These are phyloP conservation scores for Ips typographus DNA, from an alignment of 1,140 invertebrate genomes.

Conservation along the genomic window DNA sequence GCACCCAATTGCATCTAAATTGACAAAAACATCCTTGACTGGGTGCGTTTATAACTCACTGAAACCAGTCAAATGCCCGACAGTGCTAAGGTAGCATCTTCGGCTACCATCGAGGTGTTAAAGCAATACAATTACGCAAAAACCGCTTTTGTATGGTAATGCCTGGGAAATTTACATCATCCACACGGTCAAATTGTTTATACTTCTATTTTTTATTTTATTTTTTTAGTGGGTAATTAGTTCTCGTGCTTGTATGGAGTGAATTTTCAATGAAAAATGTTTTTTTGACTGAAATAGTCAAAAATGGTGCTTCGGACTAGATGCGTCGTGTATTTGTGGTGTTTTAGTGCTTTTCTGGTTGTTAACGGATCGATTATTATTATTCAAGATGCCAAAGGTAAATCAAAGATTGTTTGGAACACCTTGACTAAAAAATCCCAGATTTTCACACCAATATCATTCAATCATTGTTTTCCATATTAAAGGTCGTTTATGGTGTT, in stretches of 20 bases:
- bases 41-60: slow-evolving; percentile 43
- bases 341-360: neutral
- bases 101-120: neutral
- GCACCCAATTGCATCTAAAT: slow-evolving; percentile 21
- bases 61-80: neutral
- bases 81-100: neutral
- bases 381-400: slow-evolving; percentile 52
- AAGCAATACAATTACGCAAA: slow-evolving; percentile 23
- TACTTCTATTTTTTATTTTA: too few species aligned
- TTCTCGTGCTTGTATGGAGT: neutral
- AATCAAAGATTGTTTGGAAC: too few species aligned
- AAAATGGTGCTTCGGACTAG: slow-evolving; percentile 23
- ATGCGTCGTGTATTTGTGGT: neutral
- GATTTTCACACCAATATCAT: too few species aligned
- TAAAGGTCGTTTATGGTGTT: too few species aligned
- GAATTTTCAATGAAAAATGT: neutral
- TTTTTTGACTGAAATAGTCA: neutral
- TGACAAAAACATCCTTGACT: slow-evolving; percentile 41
- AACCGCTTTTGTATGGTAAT: slow-evolving; percentile 28
- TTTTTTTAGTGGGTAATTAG: too few species aligned
- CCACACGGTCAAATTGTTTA: slow-evolving; percentile 13
- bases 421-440: too few species aligned
- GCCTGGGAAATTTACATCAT: slow-evolving; percentile 30
- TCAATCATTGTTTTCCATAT: too few species aligned
- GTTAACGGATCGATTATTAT: slow-evolving; percentile 45